Conservation (phyloP, 37 sponge, comb jelly and placozoan species). For the Corticium candelabrum region DNA sequence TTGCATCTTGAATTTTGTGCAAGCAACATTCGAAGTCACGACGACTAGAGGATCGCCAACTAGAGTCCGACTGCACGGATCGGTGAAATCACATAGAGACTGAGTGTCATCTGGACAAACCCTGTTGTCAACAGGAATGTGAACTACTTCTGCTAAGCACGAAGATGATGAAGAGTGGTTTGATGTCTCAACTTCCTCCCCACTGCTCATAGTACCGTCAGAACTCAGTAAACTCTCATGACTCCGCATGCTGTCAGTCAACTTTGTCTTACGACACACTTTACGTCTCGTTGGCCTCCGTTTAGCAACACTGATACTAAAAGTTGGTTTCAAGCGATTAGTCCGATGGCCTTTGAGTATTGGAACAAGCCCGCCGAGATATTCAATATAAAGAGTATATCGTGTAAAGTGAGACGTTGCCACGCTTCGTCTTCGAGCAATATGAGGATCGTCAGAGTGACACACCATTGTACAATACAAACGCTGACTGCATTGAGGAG, state of each 20-base stretch:
- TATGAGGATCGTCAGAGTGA: conserved; percentile 6
- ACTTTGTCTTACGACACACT: not conserved
- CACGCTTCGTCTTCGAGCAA: not conserved
- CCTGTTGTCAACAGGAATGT: too few species aligned
- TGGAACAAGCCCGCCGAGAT: conserved; percentile 71
- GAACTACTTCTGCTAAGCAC: not conserved
- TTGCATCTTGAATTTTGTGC: conserved; percentile 79
- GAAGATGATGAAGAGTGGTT: not conserved
- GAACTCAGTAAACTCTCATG: not conserved
- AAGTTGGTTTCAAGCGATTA: not conserved
- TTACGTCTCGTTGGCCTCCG: not conserved
- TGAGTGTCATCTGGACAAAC: conserved; percentile 30
- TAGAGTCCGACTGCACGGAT: conserved; percentile 6
- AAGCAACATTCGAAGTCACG: conserved; percentile 75
- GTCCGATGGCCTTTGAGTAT: conserved; percentile 49
- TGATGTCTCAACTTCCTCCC: not conserved
- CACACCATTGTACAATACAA: conserved; percentile 77
- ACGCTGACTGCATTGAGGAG: conserved; percentile 63
- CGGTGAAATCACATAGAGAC: not conserved
- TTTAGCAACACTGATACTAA: not conserved
- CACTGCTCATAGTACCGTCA: not conserved
- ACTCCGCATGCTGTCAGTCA: not conserved
- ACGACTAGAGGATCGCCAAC: conserved; percentile 40
- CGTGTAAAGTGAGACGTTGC: not conserved
- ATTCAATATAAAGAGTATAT: conserved; percentile 86